Conservation (phyloP, 2,797 vertebrate genomes). For the Novumbra hubbsi region DNA sequence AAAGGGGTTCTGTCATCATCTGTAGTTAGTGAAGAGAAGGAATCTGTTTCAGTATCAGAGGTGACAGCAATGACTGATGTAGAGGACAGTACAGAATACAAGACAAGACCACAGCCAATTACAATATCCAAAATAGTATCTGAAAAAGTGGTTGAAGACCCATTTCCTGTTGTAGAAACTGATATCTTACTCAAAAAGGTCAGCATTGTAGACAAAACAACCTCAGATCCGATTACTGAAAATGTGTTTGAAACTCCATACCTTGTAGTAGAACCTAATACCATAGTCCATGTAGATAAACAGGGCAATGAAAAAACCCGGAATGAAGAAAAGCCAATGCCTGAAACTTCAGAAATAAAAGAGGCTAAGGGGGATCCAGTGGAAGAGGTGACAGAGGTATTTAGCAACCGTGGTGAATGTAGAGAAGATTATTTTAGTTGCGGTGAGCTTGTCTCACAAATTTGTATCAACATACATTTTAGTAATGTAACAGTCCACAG, state of each 20-base stretch:
- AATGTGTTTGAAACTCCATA: constrained; percentile 32
- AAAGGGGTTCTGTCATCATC: constrained; percentile 40
- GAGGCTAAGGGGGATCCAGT: constrained; percentile 60
- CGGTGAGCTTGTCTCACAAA: background rate
- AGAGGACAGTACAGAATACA: constrained; percentile 32
- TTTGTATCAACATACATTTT: background rate
- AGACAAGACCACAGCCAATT: constrained; percentile 32
- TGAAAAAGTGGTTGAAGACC: constrained; percentile 31
- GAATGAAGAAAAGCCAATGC: constrained; percentile 30
- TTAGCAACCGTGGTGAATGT: constrained; percentile 37
- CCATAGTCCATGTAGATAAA: constrained; percentile 47
- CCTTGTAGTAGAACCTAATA: constrained; percentile 48
- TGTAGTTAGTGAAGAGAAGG: constrained; percentile 37
- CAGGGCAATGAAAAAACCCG: constrained; percentile 42
- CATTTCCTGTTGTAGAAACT: constrained; percentile 8
- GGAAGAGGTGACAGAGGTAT: constrained; percentile 69
- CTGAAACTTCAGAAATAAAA: constrained; percentile 53
- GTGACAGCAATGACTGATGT: constrained; percentile 26
- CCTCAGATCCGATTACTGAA: constrained; percentile 36
- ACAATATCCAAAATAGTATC: constrained; percentile 35
- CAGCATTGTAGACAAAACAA: constrained; percentile 28
- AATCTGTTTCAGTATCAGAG: constrained; percentile 52
- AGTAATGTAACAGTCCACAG: background rate
- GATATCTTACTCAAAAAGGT: constrained; percentile 25
- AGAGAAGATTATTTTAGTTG: background rate